Conservation (phyloP, 2,113 vertebrate genomes). For the Empidonax alnorum region DNA sequence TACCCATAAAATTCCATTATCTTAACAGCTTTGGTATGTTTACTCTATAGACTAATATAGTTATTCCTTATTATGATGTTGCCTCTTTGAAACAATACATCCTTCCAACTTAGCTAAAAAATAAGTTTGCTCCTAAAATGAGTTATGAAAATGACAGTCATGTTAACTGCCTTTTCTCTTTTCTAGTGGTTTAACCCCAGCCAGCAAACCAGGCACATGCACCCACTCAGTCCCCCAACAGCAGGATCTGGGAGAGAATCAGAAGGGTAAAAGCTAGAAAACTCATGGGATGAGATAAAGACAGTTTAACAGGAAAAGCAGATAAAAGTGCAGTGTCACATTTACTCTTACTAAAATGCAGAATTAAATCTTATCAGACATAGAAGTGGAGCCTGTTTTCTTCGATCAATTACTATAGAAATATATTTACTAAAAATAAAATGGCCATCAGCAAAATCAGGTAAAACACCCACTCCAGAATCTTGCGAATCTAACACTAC, state of each 20-base stretch:
- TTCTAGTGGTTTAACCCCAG: not conserved
- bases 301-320: not conserved
- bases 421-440: not conserved
- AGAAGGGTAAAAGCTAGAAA: not conserved
- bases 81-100: not conserved
- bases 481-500: not conserved
- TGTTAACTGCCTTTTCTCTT: not conserved
- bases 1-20: not conserved
- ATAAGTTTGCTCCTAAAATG: not conserved
- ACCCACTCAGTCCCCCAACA: not conserved
- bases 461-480: not conserved
- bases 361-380: not conserved
- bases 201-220: too few relatives aligned
- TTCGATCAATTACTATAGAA: not conserved
- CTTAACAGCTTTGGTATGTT: not conserved
- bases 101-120: not conserved
- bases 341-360: not conserved
- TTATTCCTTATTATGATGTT: not conserved
- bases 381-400: not conserved
- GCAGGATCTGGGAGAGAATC: accelerated
- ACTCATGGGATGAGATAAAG: not conserved
- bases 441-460: not conserved
- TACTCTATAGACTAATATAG: not conserved
- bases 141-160: not conserved
- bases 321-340: not conserved